Percentiles rank a stretch among this genome's conserved stretches.
Evolutionary conservation across 2,797 vertebrate species (phyloP).

Genomic region (Garrulus glandarius): DNA sequence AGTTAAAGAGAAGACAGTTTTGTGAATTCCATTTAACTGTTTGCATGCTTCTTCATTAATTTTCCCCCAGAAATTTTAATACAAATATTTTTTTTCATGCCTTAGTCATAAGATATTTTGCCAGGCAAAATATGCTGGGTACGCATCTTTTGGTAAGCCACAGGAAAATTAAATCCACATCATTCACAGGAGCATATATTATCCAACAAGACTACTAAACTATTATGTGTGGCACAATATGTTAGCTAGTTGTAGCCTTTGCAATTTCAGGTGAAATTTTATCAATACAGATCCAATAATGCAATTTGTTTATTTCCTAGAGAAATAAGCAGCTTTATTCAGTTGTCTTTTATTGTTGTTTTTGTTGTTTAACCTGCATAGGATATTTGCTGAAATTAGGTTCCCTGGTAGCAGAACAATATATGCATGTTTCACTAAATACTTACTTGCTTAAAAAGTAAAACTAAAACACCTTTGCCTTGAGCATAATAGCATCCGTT

Average conservation of each 20-base stretch:
- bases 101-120: neutral
- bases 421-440: neutral
- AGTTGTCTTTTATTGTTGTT: neutral
- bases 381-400: neutral
- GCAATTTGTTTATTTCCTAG: neutral
- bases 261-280: neutral
- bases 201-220: neutral
- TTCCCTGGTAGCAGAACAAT: neutral
- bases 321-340: neutral
- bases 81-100: neutral
- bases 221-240: neutral
- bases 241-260: neutral
- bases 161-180: neutral
- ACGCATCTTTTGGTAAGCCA: neutral
- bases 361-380: neutral
- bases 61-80: neutral
- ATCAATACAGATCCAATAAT: neutral
- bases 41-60: neutral
- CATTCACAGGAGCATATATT: neutral
- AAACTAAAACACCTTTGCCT: neutral
- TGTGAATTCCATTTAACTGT: neutral
- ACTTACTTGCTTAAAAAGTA: neutral
- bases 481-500: neutral
- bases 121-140: neutral
- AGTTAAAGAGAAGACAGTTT: neutral